Evolutionary conservation across 2,113 vertebrate genomes (phyloP), one percentile per base, ranked within the genome.

Genomic region (Anoura caudifer): DNA sequence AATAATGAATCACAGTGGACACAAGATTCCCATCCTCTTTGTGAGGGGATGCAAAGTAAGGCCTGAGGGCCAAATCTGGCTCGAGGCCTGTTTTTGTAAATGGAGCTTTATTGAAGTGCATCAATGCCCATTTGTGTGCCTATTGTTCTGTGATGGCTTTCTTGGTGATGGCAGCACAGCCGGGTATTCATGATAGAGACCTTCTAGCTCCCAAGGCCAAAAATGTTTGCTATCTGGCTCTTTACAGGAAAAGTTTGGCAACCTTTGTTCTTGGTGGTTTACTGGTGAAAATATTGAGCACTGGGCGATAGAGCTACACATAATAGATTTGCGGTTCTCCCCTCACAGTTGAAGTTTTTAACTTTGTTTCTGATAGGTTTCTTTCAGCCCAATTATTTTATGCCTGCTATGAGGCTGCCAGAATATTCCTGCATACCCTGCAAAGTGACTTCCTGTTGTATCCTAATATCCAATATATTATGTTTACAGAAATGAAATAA

Each of bases 381-480:
- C 31, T 22, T 83, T 61, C 24, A 69, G 36, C 24, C 20, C n/a
- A 10, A 3, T 50, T 91, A 28, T 33, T 33, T 82, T 8, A 41
- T 17, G 67, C 56, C 56, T 59, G 41, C 69, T 41, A 54, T 4
- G 41, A n/a, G 77, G 47, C 59, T 59, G 38, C 4, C 41, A 41
- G 50, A n/a, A 28, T 47, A 47, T 88, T 56, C 36, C 33, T 28
- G 7, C 19, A 0, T 22, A 9, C 26, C 4, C 22, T 50, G 15
- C n/a, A 38, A 20, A n/a, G 24, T n/a, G 38, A 75, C 7, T 80
- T 72, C 12, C 52, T 28, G 2, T 9, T 45, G 19, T 38, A 6
- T 33, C 33, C 52, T 50, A 7, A 38, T 7, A 19, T 4, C 41
- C 1, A 3, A 3, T 41, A 0, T 22, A 2, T 41, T 28, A 0